A percentile compares a stretch with the other conserved stretches of the same genome.
Conservation (phyloP, 2,113 vertebrate genomes). For the Nasalis larvatus region DNA sequence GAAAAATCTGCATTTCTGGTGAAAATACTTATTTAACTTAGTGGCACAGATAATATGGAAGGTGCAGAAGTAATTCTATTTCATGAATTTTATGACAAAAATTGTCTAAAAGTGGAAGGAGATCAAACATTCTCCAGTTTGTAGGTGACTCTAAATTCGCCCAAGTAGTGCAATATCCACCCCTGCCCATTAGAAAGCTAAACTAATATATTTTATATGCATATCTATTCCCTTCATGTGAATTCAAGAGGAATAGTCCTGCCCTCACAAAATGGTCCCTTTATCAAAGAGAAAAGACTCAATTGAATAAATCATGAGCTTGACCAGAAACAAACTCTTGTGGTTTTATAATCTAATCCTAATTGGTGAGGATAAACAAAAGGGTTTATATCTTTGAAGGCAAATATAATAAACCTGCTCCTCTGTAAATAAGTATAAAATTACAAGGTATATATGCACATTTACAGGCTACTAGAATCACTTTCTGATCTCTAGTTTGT, state of each 20-base stretch:
- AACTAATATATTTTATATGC: not conserved
- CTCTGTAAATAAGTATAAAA: constrained; percentile 7
- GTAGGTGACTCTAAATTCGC: not conserved
- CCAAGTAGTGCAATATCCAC: constrained; percentile 1
- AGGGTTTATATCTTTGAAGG: not conserved
- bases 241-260: not conserved
- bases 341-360: constrained; percentile 33
- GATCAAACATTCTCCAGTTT: not conserved
- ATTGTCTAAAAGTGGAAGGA: constrained; percentile 9
- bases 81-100: constrained; percentile 64
- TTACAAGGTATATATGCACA: not conserved
- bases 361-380: constrained; percentile 24
- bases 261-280: not conserved
- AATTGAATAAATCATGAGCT: constrained; percentile 46
- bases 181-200: not conserved
- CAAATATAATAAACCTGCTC: not conserved
- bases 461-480: not conserved
- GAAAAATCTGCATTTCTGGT: constrained; percentile 79
- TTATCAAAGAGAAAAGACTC: constrained; percentile 29
- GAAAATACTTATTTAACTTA: constrained; percentile 77
- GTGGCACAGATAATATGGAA: constrained; percentile 73
- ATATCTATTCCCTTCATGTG: constrained; percentile 16
- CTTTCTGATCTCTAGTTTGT: not conserved
- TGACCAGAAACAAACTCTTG: not conserved
- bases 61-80: constrained; percentile 62